Evolutionary conservation across 1,140 invertebrate genomes (phyloP).

Genomic region (Mercenaria mercenaria): DNA sequence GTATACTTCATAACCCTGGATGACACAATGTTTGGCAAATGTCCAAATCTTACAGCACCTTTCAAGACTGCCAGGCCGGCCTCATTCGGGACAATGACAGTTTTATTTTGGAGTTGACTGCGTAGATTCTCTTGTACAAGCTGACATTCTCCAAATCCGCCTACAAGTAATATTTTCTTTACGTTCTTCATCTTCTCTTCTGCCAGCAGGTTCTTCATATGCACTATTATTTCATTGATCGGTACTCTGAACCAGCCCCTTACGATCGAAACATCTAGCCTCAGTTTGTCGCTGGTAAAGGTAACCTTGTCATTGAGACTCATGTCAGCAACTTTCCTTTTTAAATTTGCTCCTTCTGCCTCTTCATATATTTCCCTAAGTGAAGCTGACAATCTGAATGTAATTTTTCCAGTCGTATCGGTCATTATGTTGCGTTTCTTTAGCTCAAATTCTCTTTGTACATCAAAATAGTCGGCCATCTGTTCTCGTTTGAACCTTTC

Average conservation of each 20-base stretch:
- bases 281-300: conserved; percentile 1
- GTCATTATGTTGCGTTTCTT: conserved; percentile 24
- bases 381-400: neutral
- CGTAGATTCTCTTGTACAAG: conserved; percentile 2
- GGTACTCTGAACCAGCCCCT: neutral
- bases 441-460: conserved; percentile 12
- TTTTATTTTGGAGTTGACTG: neutral
- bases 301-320: neutral
- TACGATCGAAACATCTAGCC: neutral
- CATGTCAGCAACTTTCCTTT: neutral
- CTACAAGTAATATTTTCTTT: conserved; percentile 25
- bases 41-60: conserved; percentile 41
- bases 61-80: conserved; percentile 30
- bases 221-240: neutral
- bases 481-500: neutral
- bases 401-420: neutral
- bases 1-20: conserved; percentile 22
- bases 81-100: conserved; percentile 1
- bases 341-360: neutral
- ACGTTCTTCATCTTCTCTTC: neutral
- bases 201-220: neutral
- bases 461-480: conserved; percentile 39
- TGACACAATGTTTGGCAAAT: neutral
- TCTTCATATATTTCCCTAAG: conserved; percentile 16
- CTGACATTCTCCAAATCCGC: conserved; percentile 15